Percentiles rank a stretch among this genome's conserved stretches.
phyloP scores from a whole-genome alignment of 2,797 vertebrate genomes.

The Emys orbicularis region DNA sequence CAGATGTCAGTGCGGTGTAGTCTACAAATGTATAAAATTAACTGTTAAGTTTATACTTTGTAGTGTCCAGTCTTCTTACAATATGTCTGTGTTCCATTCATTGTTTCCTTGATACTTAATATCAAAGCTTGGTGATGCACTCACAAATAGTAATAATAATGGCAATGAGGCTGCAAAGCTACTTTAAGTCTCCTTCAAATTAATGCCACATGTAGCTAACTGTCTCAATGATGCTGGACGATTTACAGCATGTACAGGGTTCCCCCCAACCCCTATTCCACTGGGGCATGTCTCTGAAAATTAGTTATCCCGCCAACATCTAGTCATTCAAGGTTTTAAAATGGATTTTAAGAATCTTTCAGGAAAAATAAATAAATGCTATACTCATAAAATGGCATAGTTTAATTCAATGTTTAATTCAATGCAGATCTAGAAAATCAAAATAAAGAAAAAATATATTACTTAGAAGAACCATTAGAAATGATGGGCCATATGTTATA shows the following conservation, averaged over 20 bases:
- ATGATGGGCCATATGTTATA: neutral
- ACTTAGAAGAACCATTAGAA: conserved; percentile 11
- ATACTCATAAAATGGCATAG: neutral
- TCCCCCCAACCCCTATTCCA: conserved; percentile 21
- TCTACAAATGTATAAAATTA: neutral
- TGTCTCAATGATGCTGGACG: conserved; percentile 19
- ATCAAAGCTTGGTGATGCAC: conserved; percentile 7
- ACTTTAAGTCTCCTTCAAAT: conserved; percentile 29
- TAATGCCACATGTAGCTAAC: conserved; percentile 54
- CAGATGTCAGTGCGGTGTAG: conserved; percentile 2
- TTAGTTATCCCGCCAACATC: neutral
- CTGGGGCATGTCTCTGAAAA: conserved; percentile 54
- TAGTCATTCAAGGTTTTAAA: conserved; percentile 48
- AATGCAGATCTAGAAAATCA: conserved; percentile 13
- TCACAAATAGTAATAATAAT: conserved; percentile 18
- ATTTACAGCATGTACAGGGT: conserved; percentile 20
- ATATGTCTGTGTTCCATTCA: conserved; percentile 10
- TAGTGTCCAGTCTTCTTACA: neutral
- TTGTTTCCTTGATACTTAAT: neutral
- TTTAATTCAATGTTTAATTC: neutral
- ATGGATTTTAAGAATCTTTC: conserved; percentile 27
- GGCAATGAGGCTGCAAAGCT: neutral
- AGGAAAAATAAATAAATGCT: conserved; percentile 23
- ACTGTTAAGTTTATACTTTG: conserved; percentile 1
- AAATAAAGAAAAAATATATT: neutral